Base-by-base conservation (phyloP, 2,888 invertebrate genomes). In the Drosophila meridiana region DNA sequence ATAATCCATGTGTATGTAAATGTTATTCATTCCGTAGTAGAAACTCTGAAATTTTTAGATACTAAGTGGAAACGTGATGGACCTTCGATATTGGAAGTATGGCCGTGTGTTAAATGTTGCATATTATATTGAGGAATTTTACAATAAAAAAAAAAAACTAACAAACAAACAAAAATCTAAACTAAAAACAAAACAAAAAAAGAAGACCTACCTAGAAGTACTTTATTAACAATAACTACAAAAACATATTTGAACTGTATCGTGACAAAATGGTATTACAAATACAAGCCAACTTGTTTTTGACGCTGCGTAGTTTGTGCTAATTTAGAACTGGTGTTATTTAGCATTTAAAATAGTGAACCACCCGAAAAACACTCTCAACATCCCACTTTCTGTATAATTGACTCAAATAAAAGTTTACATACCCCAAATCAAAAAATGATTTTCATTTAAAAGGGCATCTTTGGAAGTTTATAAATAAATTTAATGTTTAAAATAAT, bases 11-110 rank as follows among this genome's bases (percentile, higher is more conserved):
- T 74, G 43, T 66, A 72, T 76, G 73, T 87, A 84, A 80, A 61
- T 89, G 85, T 87, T 89, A 77, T 85, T 86, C 85, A 84, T 87
- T 89, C 85, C 89, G 75, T 74, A 87, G 75, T 61, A 61, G 68
- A 68, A 65, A 57, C 47, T 56, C 72, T 48, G 58, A 61, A 62
- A 69, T 55, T n/a, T 38, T 55, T 38, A 55, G 55, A 40, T 2
- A 67, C 59, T 80, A 74, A 80, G 78, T 74, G 69, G 48, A 78
- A 85, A 82, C 87, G 89, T 89, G 84, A 85, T 87, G 87, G 84
- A 76, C 82, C 87, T 75, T 77, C 68, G 47, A 69, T 55, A 80
- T 66, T 76, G 60, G 9, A 66, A 61, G 62, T 71, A 74, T 73
- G 74, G 69, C 69, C 84, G 82, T 79, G 82, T 85, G 84, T 89